phyloP scores from a whole-genome alignment of 2,113 vertebrate species.

The Cygnus atratus region DNA sequence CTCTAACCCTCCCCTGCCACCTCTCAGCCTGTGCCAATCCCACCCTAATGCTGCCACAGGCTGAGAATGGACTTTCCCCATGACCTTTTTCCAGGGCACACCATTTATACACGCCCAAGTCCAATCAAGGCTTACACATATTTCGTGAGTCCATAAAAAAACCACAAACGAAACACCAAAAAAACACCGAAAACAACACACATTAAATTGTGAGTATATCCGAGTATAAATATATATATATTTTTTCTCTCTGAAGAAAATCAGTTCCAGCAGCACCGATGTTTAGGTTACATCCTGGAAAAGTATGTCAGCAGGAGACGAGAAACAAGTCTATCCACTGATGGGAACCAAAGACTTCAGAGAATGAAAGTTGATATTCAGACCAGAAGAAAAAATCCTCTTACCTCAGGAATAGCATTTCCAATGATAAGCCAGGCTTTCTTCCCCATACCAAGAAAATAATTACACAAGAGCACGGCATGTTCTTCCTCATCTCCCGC shows the following conservation, averaged over 20 bases:
- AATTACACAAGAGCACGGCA: constrained; percentile 91
- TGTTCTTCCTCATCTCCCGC: constrained; percentile 97
- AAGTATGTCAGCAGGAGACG: background rate
- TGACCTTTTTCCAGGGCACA: background rate
- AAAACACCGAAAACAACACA: too few species aligned
- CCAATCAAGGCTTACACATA: background rate
- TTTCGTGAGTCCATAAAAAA: background rate
- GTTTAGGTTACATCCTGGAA: background rate
- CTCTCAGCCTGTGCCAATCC: background rate
- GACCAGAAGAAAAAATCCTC: background rate
- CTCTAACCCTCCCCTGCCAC: background rate
- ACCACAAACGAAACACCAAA: accelerated
- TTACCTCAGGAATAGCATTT: constrained; percentile 93
- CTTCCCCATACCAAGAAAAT: constrained; percentile 92
- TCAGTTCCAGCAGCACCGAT: background rate
- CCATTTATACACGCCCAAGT: background rate
- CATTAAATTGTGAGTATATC: too few species aligned
- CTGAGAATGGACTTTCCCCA: background rate
- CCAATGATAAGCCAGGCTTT: constrained; percentile 92
- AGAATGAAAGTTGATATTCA: background rate
- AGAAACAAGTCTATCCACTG: background rate
- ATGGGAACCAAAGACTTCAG: background rate
- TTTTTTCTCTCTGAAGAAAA: background rate
- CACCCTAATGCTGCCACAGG: background rate
- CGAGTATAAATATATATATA: too few species aligned